Evolutionary conservation across 2,888 invertebrate species (phyloP).

Genomic region (Clusia tigrina): DNA sequence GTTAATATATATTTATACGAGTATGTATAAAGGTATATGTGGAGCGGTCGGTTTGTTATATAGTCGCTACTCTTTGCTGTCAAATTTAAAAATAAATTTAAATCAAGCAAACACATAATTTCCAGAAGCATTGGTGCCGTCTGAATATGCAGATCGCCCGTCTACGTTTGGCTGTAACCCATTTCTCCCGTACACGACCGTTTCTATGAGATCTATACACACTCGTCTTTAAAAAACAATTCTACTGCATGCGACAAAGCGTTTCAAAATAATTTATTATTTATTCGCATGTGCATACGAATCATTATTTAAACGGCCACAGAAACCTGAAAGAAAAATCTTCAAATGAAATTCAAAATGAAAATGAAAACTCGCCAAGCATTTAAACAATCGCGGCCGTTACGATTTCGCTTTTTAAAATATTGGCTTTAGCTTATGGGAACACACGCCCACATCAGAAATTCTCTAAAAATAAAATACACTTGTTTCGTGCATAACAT

Average conservation of each 20-base stretch:
- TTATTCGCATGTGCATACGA: not conserved
- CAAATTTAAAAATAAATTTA: not conserved
- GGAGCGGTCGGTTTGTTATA: not conserved
- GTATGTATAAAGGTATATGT: not conserved
- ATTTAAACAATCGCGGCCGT: no score
- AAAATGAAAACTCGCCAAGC: no score
- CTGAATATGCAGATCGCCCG: conserved; percentile 14
- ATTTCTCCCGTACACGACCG: not conserved
- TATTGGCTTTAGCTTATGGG: no score
- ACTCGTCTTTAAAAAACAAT: no score
- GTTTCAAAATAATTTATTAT: not conserved
- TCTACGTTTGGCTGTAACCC: not conserved
- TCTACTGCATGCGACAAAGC: no score
- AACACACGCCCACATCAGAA: no score
- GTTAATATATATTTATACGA: not conserved
- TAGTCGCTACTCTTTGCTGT: no score
- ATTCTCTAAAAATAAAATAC: no score
- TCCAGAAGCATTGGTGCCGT: conserved; percentile 18
- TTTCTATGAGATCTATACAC: no score
- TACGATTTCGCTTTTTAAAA: no score
- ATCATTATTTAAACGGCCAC: not conserved
- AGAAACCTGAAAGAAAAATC: not conserved
- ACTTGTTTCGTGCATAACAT: no score
- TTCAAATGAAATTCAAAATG: no score
- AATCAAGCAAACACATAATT: not conserved